These are phyloP conservation scores for Solea solea DNA, from an alignment of 2,113 vertebrate species.

Conservation along the genomic window DNA sequence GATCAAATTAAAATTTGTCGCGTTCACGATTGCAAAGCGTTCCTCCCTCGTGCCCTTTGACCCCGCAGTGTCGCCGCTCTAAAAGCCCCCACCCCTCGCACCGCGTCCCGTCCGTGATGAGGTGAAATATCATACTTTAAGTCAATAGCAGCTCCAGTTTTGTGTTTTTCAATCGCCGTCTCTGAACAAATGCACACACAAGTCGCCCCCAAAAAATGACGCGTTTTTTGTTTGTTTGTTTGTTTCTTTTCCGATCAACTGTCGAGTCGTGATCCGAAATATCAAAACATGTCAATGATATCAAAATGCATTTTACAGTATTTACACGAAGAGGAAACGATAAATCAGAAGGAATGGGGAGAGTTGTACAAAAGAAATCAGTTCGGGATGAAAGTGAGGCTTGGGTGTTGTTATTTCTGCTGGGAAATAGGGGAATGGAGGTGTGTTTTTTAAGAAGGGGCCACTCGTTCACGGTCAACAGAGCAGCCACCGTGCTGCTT, in stretches of 20 bases:
- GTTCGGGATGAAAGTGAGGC: conserved; percentile 21
- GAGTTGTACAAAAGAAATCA: conserved; percentile 62
- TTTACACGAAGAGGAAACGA: conserved; percentile 78
- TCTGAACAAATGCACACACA: conserved; percentile 68
- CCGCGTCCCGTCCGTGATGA: conserved; percentile 53
- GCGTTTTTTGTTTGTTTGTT: not conserved
- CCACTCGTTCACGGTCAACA: conserved; percentile 36
- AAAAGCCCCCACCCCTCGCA: conserved; percentile 25
- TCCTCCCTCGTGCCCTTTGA: conserved; percentile 30
- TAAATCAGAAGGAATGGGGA: conserved; percentile 52
- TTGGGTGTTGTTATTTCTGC: conserved; percentile 24
- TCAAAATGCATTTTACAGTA: conserved; percentile 89
- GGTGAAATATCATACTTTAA: conserved; percentile 60
- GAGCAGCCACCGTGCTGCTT: conserved; percentile 29
- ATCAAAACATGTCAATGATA: conserved; percentile 89
- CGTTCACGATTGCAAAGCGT: not conserved
- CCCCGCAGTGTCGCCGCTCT: conserved; percentile 17
- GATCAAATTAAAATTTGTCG: not conserved
- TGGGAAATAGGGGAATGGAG: conserved; percentile 15
- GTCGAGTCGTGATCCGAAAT: conserved; percentile 78
- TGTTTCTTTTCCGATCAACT: conserved; percentile 53
- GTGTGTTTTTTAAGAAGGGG: conserved; percentile 25
- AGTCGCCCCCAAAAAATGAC: conserved; percentile 47
- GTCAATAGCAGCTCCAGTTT: conserved; percentile 72
- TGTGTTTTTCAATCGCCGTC: conserved; percentile 56